Conservation (phyloP, 2,113 vertebrate genomes). For the Actenoides lindsayi region DNA sequence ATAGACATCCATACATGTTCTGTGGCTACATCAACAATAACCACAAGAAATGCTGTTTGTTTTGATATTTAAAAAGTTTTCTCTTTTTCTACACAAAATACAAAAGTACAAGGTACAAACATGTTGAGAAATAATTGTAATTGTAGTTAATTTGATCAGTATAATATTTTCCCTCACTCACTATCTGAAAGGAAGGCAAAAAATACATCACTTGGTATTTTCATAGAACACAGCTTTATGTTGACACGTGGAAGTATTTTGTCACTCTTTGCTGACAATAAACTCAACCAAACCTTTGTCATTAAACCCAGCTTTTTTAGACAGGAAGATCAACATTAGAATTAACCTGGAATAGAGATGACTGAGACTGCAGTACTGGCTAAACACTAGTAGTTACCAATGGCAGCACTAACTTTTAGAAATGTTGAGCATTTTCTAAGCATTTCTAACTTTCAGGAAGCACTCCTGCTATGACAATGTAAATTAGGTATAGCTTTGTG, state of each 20-base stretch:
- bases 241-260: neutral
- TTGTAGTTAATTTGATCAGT: neutral
- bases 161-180: neutral
- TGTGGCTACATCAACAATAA: neutral
- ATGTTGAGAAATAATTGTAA: neutral
- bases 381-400: neutral
- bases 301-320: neutral
- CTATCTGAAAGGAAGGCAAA: neutral
- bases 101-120: neutral
- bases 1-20: neutral
- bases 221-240: neutral
- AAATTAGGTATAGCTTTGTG: rapidly evolving
- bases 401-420: neutral
- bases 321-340: neutral
- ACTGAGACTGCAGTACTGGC: neutral
- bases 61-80: neutral
- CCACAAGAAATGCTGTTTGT: neutral
- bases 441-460: neutral
- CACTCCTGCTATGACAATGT: rapidly evolving
- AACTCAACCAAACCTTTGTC: neutral
- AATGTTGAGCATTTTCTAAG: neutral
- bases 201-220: rapidly evolving
- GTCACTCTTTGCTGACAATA: neutral
- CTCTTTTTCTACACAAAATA: neutral
- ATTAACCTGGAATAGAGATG: neutral